Percentiles rank a stretch among this genome's conserved stretches.
These are phyloP conservation scores for Panzeria rudis DNA, from an alignment of 2,888 invertebrate species.

Conservation along the genomic window DNA sequence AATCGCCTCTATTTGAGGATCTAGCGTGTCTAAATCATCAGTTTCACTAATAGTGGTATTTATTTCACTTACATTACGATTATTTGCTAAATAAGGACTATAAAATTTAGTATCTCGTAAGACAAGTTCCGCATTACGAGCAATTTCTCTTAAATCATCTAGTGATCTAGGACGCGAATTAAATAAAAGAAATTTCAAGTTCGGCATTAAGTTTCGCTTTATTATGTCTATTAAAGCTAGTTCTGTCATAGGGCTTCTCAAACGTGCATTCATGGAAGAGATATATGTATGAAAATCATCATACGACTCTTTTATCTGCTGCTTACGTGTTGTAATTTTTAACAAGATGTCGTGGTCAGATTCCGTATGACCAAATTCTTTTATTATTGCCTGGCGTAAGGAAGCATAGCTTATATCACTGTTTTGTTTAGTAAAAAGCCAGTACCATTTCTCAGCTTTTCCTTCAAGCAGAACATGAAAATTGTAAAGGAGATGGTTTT, in stretches of 20 bases:
- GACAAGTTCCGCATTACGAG: neutral
- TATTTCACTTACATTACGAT: too few species aligned
- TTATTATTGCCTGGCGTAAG: neutral
- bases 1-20: neutral
- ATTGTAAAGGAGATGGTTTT: neutral
- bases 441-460: neutral
- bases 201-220: neutral
- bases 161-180: neutral
- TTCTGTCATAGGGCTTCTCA: neutral
- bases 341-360: neutral
- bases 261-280: neutral
- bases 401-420: neutral
- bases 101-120: neutral
- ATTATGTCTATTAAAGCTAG: neutral
- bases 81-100: too few species aligned
- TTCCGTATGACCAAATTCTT: neutral
- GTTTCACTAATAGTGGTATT: neutral
- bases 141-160: neutral
- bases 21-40: neutral
- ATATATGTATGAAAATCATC: neutral
- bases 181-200: neutral
- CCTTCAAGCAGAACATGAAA: neutral
- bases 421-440: neutral
- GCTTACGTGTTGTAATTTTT: neutral
- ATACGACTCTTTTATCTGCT: neutral